phyloP scores from a whole-genome alignment of 2,888 invertebrate species.

The Tyria jacobaeae region DNA sequence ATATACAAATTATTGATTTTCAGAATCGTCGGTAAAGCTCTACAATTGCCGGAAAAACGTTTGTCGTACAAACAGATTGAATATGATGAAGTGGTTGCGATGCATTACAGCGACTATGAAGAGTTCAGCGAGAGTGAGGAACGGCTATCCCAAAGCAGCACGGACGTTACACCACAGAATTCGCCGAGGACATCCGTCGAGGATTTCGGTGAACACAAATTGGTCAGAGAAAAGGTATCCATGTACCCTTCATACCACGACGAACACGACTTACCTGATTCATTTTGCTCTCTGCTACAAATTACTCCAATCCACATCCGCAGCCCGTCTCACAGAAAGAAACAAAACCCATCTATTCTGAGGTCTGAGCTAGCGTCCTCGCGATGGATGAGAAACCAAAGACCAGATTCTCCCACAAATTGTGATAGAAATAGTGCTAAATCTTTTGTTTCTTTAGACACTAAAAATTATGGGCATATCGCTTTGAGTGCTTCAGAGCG shows the following conservation, averaged over 20 bases:
- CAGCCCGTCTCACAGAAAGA: conserved; percentile 71
- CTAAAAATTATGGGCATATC: conserved; percentile 65
- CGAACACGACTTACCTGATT: conserved; percentile 66
- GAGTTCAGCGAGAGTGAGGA: conserved; percentile 80
- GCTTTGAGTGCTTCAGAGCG: conserved; percentile 71
- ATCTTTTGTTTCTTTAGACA: conserved; percentile 79
- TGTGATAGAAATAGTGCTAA: conserved; percentile 82
- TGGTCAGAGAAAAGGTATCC: conserved; percentile 63
- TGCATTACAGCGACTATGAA: conserved; percentile 79
- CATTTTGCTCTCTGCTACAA: conserved; percentile 78
- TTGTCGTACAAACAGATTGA: conserved; percentile 69
- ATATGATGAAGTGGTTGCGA: conserved; percentile 78
- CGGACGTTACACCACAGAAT: conserved; percentile 80
- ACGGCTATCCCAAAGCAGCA: conserved; percentile 77
- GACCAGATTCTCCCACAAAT: conserved; percentile 78
- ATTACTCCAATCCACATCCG: conserved; percentile 79
- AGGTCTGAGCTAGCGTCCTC: conserved; percentile 82
- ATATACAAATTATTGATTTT: conserved; percentile 49
- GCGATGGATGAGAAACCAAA: conserved; percentile 76
- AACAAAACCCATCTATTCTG: conserved; percentile 72
- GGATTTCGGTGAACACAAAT: conserved; percentile 63
- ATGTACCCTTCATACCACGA: conserved; percentile 62
- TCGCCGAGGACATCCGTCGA: conserved; percentile 73
- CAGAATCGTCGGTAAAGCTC: conserved; percentile 77
- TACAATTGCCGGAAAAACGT: conserved; percentile 70